Percentiles rank a stretch among this genome's conserved stretches.
These are phyloP conservation scores for Cerastis rubricosa DNA, from an alignment of 2,888 invertebrate species.

Conservation along the genomic window DNA sequence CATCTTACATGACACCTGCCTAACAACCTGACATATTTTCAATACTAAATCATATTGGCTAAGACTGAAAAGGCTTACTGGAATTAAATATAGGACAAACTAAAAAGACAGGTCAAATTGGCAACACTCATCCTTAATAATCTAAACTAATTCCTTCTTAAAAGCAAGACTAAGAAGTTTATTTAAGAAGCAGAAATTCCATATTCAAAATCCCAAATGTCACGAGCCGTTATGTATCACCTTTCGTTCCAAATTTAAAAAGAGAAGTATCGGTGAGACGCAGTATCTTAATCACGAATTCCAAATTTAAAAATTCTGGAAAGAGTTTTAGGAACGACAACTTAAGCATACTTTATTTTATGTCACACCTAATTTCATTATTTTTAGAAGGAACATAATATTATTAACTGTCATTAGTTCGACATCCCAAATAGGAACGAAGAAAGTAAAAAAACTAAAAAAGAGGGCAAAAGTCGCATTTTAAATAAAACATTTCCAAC, in stretches of 20 bases:
- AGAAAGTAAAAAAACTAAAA: constrained; percentile 20
- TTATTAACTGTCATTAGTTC: constrained; percentile 12
- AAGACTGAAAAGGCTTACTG: constrained; percentile 36
- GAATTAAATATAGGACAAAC: constrained; percentile 21
- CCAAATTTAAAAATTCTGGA: constrained; percentile 88
- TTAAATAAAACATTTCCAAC: constrained; percentile 22
- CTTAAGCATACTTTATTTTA: constrained; percentile 58
- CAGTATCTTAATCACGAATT: constrained; percentile 86
- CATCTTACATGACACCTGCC: constrained; percentile 73
- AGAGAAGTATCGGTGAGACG: constrained; percentile 80
- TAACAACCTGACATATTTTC: constrained; percentile 62
- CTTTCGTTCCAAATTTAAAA: constrained; percentile 86
- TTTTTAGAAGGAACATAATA: constrained; percentile 23
- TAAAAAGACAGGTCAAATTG: constrained; percentile 4
- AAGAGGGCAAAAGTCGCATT: constrained; percentile 22
- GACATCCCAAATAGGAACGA: constrained; percentile 2
- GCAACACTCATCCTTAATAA: constrained; percentile 8
- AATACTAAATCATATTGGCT: constrained; percentile 54
- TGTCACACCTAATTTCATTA: constrained; percentile 34
- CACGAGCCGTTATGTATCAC: constrained; percentile 80
- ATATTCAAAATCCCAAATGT: constrained; percentile 72
- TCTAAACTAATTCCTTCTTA: background rate
- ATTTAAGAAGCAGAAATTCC: constrained; percentile 48
- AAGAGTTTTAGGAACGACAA: constrained; percentile 84
- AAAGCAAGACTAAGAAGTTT: constrained; percentile 12